Evolutionary conservation across 2,888 invertebrate species (phyloP), one percentile per base, ranked within the genome.

Genomic region (Drosophila ustulata): DNA sequence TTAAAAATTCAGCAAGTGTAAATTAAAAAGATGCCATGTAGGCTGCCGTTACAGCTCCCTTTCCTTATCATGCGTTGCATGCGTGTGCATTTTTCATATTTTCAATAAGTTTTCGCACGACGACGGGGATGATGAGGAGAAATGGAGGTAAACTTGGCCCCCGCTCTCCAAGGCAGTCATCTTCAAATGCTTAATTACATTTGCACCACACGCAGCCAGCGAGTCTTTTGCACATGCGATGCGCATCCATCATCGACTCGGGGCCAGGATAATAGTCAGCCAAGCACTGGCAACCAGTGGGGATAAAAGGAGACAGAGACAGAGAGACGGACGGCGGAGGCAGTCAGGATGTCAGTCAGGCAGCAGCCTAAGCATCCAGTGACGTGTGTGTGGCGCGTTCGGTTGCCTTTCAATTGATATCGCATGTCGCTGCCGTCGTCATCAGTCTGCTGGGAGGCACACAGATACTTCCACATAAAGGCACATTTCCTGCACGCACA

Each of bases 121-220:
- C 30, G 2, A 28, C 28, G 5, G 1, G 18, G 30, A 39, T 45
- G 37, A 46, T 37, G 64, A 64, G 67, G 11, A 32, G 46, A 41
- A 25, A 26, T 41, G 6, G 7, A 13, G 1, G 6, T 34, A 11
- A 25, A 8, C 8, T 28, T 28, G 28, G 18, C 18, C 18, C 18
- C 18, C 18, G 18, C 18, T 18, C 30, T 4, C 30, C 30, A 3
- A 13, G 45, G 26, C 23, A 7, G 25, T 25, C 62, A 41, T 49
- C 66, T 39, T 70, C 62, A 57, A 75, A 74, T 75, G 78, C 81
- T 83, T 85, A 85, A 85, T 85, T 86, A 85, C 86, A 85, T 88
- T 85, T 83, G 67, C 74, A 57, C 46, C 72, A 58, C 79, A 82
- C 82, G 71, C 59, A 72, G 56, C 32, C 56, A 49, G 52, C 32